These are phyloP conservation scores for Protobothrops mucrosquamatus DNA, from an alignment of 2,113 vertebrate species.

Conservation along the genomic window DNA sequence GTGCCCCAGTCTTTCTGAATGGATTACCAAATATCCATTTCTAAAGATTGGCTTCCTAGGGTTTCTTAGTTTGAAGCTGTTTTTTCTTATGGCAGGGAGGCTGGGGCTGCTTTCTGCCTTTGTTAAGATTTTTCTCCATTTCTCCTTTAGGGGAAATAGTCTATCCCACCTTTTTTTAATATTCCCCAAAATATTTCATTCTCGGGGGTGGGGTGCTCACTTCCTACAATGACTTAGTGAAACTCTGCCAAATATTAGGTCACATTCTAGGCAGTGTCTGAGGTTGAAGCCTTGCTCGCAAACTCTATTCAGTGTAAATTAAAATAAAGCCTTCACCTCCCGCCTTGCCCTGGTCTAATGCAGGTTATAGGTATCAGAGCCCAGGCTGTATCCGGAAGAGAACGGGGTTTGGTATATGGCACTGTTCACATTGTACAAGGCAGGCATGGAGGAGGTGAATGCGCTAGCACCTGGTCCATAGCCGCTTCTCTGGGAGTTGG, in stretches of 20 bases:
- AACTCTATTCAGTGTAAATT: too few relatives aligned
- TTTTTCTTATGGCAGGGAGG: too few relatives aligned
- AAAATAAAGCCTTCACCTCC: background rate
- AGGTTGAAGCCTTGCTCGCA: too few relatives aligned
- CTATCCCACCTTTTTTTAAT: too few relatives aligned
- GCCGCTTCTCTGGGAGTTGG: conserved; percentile 79
- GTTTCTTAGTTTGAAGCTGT: too few relatives aligned
- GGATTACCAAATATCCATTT: too few relatives aligned
- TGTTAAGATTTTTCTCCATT: too few relatives aligned
- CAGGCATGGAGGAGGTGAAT: conserved; percentile 78
- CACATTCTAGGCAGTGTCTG: conserved; percentile 50
- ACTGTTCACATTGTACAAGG: conserved; percentile 86
- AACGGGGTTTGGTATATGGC: conserved; percentile 80
- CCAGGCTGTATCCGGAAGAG: conserved; percentile 78
- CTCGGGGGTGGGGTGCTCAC: too few relatives aligned
- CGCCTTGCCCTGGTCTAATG: conserved; percentile 55
- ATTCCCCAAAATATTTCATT: too few relatives aligned
- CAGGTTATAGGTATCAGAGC: conserved; percentile 80
- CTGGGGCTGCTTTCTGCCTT: too few relatives aligned
- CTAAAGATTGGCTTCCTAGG: too few relatives aligned
- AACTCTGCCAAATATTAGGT: conserved; percentile 64
- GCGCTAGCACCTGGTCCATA: conserved; percentile 79
- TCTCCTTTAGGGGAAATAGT: too few relatives aligned
- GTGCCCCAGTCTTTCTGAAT: background rate
- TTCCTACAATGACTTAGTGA: background rate